These are phyloP conservation scores for Melinaea menophilus DNA, from an alignment of 2,888 invertebrate species.

Conservation along the genomic window DNA sequence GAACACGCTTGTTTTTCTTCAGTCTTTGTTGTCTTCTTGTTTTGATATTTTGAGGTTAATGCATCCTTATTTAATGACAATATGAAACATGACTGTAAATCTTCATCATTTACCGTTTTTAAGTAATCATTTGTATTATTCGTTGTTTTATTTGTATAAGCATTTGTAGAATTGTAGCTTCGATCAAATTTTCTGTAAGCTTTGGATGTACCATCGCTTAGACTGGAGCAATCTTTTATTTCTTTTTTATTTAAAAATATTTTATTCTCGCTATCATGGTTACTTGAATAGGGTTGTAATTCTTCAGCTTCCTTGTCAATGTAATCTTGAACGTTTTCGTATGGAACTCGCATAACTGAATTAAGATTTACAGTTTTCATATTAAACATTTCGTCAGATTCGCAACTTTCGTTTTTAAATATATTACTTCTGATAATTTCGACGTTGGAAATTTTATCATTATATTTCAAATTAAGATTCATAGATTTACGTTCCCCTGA, in stretches of 20 bases:
- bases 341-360: slow-evolving; percentile 22
- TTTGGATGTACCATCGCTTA: slow-evolving; percentile 50
- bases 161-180: neutral
- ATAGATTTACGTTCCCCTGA: slow-evolving; percentile 38
- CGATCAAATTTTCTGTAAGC: slow-evolving; percentile 27
- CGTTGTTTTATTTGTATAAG: neutral
- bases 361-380: slow-evolving; percentile 14
- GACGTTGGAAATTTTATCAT: slow-evolving; percentile 31
- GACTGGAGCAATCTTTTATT: slow-evolving; percentile 46
- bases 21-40: slow-evolving; percentile 33
- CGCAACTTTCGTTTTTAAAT: slow-evolving; percentile 9
- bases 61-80: slow-evolving; percentile 46
- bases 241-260: slow-evolving; percentile 26
- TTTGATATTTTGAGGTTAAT: slow-evolving; percentile 22
- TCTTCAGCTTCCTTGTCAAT: slow-evolving; percentile 15
- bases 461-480: slow-evolving; percentile 44
- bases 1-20: slow-evolving; percentile 28
- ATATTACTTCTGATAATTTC: slow-evolving; percentile 8
- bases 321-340: neutral
- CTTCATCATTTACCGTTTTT: slow-evolving; percentile 35
- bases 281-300: slow-evolving; percentile 23
- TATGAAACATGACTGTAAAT: slow-evolving; percentile 48
- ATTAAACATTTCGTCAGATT: slow-evolving; percentile 25
- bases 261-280: slow-evolving; percentile 14
- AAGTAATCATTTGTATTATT: slow-evolving; percentile 18